These are phyloP conservation scores for Vandiemenella viatica DNA, from an alignment of 2,888 invertebrate genomes.

Conservation along the genomic window DNA sequence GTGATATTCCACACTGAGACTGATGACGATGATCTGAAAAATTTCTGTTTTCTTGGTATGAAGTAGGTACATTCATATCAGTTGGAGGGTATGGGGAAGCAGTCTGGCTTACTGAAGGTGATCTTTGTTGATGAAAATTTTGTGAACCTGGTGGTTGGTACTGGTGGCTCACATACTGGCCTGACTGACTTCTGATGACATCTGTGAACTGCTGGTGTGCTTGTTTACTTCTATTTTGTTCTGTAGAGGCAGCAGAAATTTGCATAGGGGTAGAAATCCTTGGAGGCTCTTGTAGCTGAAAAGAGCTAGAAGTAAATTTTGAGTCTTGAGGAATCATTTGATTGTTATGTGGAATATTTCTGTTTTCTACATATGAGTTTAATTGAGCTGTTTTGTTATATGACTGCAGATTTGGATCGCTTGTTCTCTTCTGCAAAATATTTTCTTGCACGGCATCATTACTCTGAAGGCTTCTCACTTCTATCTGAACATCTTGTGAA, in stretches of 20 bases:
- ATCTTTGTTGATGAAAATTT: conserved; percentile 22
- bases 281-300: conserved; percentile 4
- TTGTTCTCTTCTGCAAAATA: conserved; percentile 24
- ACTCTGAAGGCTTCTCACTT: conserved; percentile 33
- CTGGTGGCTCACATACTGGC: too few species aligned
- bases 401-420: conserved; percentile 15
- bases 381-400: background rate
- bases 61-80: background rate
- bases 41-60: background rate
- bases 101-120: background rate
- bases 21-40: too few species aligned
- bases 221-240: background rate
- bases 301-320: background rate
- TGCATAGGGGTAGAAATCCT: background rate
- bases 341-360: conserved; percentile 1
- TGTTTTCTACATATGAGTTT: conserved; percentile 2
- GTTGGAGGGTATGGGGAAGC: background rate
- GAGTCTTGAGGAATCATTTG: background rate
- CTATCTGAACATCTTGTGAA: conserved; percentile 19
- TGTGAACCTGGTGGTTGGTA: conserved; percentile 24
- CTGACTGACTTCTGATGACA: background rate
- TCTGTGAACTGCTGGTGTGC: background rate
- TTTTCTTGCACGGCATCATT: conserved; percentile 22
- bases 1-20: background rate
- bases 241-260: background rate